phyloP scores from a whole-genome alignment of 2,888 invertebrate species.

The Heteromurus nitidus region DNA sequence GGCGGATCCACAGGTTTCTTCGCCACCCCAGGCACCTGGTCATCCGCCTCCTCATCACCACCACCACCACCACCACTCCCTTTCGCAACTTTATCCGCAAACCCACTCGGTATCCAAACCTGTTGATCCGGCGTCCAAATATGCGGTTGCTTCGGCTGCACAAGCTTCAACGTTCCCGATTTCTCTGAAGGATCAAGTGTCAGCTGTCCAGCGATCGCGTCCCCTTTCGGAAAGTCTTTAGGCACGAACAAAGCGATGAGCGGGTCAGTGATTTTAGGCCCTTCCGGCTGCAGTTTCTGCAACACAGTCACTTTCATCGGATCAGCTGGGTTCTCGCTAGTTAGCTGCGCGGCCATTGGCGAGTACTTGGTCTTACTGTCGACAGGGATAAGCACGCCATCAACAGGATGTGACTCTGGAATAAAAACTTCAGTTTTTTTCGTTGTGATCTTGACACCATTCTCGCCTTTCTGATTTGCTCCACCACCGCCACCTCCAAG shows the following conservation, averaged over 20 bases:
- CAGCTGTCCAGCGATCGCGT: conserved; percentile 6
- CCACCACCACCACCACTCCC: too few species aligned
- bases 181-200: neutral
- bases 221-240: neutral
- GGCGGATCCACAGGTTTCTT: neutral
- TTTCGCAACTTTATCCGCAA: neutral
- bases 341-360: neutral
- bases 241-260: neutral
- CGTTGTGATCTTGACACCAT: neutral
- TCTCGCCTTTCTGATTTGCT: too few species aligned
- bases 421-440: conserved; percentile 3
- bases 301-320: neutral
- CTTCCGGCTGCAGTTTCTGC: neutral
- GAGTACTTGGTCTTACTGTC: neutral
- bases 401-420: neutral
- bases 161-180: neutral
- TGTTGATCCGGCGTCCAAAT: conserved; percentile 8
- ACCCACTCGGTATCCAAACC: conserved; percentile 22
- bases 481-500: too few species aligned
- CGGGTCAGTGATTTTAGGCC: neutral
- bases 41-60: too few species aligned
- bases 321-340: neutral
- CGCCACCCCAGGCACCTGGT: neutral
- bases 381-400: neutral
- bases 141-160: neutral